Evolutionary conservation across 2,888 invertebrate species (phyloP).

Genomic region (Rhingia campestris): DNA sequence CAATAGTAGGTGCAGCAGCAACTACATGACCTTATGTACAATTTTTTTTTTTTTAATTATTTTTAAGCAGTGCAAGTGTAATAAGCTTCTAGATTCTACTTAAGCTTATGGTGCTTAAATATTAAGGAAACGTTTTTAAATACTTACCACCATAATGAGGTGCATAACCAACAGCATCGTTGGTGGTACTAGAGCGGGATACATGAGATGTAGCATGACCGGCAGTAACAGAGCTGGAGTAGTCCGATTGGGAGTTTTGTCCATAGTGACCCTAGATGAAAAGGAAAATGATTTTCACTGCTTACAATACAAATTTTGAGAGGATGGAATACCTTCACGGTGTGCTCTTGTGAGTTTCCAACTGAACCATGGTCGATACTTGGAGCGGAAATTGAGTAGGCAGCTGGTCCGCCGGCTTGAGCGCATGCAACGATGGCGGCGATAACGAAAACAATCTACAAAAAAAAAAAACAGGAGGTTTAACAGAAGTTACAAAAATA

Average conservation of each 20-base stretch:
- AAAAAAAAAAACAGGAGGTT: slow-evolving; percentile 6
- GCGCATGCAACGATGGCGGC: slow-evolving; percentile 80
- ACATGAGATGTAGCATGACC: slow-evolving; percentile 82
- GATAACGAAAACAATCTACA: slow-evolving; percentile 79
- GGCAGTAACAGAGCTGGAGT: slow-evolving; percentile 82
- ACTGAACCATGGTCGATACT: slow-evolving; percentile 82
- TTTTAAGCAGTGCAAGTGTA: slow-evolving; percentile 65
- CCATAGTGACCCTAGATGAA: slow-evolving; percentile 80
- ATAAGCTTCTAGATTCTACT: slow-evolving; percentile 53
- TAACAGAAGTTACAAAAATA: not conserved
- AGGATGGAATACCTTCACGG: slow-evolving; percentile 78
- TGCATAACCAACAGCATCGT: slow-evolving; percentile 80
- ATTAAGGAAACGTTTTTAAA: not conserved
- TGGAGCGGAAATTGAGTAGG: slow-evolving; percentile 82
- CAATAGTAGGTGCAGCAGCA: slow-evolving; percentile 77
- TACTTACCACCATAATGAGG: slow-evolving; percentile 77
- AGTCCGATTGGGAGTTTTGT: slow-evolving; percentile 82
- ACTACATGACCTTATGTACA: slow-evolving; percentile 76
- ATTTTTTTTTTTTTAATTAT: slow-evolving; percentile 51
- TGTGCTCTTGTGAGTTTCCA: slow-evolving; percentile 82
- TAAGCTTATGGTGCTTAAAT: slow-evolving; percentile 30
- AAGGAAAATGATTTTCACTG: not conserved
- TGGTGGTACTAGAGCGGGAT: slow-evolving; percentile 81
- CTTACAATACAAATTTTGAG: slow-evolving; percentile 18
- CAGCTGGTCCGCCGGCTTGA: slow-evolving; percentile 82